A percentile compares a stretch with the other conserved stretches of the same genome.
Conservation (phyloP, 35 echinoderm and acorn worm genomes). For the Anneissia japonica region DNA sequence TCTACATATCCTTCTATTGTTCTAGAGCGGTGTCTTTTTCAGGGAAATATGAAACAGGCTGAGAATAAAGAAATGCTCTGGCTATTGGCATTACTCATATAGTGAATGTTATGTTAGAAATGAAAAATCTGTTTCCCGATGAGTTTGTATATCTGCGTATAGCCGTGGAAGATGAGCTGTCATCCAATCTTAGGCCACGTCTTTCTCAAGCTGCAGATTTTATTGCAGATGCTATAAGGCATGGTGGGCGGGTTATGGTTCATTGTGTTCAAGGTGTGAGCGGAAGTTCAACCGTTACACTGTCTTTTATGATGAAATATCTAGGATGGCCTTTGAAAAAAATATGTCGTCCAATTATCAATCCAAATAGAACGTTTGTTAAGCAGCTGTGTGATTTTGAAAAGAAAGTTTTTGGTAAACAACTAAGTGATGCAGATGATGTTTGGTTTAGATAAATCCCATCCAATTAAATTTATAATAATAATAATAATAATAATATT, state of each 20-base stretch:
- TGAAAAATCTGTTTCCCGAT: conserved; percentile 51
- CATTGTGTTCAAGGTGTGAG: conserved; percentile 88
- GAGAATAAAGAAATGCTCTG: conserved; percentile 31
- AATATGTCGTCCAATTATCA: conserved; percentile 45
- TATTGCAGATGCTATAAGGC: conserved; percentile 50
- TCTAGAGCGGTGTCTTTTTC: conserved; percentile 65
- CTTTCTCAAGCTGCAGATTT: conserved; percentile 66
- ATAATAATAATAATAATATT: no score
- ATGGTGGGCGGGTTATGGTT: conserved; percentile 62
- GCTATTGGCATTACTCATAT: conserved; percentile 77
- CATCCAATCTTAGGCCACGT: conserved; percentile 34
- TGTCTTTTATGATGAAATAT: conserved; percentile 89
- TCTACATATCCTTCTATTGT: conserved; percentile 76
- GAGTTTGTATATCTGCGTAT: conserved; percentile 73
- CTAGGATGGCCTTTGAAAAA: conserved; percentile 58
- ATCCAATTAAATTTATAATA: background rate
- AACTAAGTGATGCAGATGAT: conserved; percentile 61
- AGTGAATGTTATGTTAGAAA: conserved; percentile 70
- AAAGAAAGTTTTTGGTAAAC: conserved; percentile 57
- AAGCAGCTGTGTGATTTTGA: conserved; percentile 66
- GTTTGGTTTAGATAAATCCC: conserved; percentile 38
- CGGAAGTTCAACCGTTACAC: conserved; percentile 71
- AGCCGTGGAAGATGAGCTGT: conserved; percentile 57
- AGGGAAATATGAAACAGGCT: conserved; percentile 75
- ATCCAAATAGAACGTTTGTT: conserved; percentile 78